A percentile compares a stretch with the other conserved stretches of the same genome.
These are phyloP conservation scores for Boloria selene DNA, from an alignment of 2,888 invertebrate species.

Conservation along the genomic window DNA sequence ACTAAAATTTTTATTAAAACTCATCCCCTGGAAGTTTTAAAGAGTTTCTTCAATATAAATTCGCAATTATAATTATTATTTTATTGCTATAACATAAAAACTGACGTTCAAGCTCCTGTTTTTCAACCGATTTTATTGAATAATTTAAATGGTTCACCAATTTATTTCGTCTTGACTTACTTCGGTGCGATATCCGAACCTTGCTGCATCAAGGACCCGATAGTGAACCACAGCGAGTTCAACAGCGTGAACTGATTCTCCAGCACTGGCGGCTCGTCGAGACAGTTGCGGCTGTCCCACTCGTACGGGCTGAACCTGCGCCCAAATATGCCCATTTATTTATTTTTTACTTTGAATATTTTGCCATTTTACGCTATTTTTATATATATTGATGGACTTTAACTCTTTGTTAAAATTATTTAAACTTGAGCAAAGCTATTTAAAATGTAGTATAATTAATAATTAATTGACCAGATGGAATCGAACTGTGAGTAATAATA, in stretches of 20 bases:
- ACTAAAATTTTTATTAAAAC: no score
- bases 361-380: slow-evolving; percentile 24
- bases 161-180: slow-evolving; percentile 80
- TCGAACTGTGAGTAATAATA: no score
- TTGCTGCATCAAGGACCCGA: slow-evolving; percentile 95
- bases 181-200: slow-evolving; percentile 95
- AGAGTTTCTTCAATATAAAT: no score
- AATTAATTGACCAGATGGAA: no score
- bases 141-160: slow-evolving; percentile 14
- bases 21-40: no score
- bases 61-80: no score
- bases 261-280: slow-evolving; percentile 91
- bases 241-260: slow-evolving; percentile 95
- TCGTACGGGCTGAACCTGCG: slow-evolving; percentile 95
- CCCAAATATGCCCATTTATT: slow-evolving; percentile 65
- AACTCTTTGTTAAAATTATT: background rate
- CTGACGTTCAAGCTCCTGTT: no score
- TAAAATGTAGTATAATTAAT: no score
- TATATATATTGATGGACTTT: background rate
- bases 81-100: no score
- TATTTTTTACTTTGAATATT: slow-evolving; percentile 25
- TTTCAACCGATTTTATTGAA: background rate
- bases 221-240: slow-evolving; percentile 97
- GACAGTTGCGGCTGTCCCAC: slow-evolving; percentile 94
- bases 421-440: no score